Evolutionary conservation across 2,113 vertebrate genomes (phyloP).

Genomic region (Oryzias javanicus): DNA sequence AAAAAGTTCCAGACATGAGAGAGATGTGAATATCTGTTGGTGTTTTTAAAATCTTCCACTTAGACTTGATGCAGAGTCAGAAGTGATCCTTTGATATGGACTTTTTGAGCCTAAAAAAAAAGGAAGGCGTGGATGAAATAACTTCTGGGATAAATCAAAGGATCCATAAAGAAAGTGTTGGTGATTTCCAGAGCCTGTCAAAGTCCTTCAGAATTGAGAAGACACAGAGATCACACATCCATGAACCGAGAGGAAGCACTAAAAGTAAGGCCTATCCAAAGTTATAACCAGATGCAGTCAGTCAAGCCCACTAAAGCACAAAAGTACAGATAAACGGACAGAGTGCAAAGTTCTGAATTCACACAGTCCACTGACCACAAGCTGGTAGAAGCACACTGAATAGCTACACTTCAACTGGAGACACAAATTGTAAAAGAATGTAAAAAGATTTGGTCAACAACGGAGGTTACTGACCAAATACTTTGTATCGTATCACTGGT

Average conservation of each 20-base stretch:
- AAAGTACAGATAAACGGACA: constrained; percentile 16
- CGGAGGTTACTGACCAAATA: too few relatives aligned
- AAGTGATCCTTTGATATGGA: constrained; percentile 7
- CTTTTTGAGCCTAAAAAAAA: constrained; percentile 9
- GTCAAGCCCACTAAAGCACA: constrained; percentile 22
- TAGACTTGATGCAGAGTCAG: background rate
- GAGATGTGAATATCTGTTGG: background rate
- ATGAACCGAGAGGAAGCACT: constrained; percentile 29
- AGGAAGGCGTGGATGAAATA: constrained; percentile 28
- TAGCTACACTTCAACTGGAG: too few relatives aligned
- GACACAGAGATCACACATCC: constrained; percentile 50
- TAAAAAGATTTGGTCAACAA: too few relatives aligned
- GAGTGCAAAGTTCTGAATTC: constrained; percentile 4
- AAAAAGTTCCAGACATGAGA: background rate
- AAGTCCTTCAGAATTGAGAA: constrained; percentile 52
- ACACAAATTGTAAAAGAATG: too few relatives aligned
- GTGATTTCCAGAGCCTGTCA: constrained; percentile 63
- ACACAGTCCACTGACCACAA: constrained; percentile 12
- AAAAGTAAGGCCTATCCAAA: constrained; percentile 29
- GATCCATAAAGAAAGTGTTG: constrained; percentile 47
- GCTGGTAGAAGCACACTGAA: background rate
- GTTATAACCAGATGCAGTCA: constrained; percentile 40
- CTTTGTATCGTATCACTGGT: too few relatives aligned
- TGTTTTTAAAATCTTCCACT: background rate
- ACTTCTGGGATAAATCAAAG: constrained; percentile 45